Evolutionary conservation across 2,888 invertebrate species (phyloP).

Genomic region (Leucophora obtusa): DNA sequence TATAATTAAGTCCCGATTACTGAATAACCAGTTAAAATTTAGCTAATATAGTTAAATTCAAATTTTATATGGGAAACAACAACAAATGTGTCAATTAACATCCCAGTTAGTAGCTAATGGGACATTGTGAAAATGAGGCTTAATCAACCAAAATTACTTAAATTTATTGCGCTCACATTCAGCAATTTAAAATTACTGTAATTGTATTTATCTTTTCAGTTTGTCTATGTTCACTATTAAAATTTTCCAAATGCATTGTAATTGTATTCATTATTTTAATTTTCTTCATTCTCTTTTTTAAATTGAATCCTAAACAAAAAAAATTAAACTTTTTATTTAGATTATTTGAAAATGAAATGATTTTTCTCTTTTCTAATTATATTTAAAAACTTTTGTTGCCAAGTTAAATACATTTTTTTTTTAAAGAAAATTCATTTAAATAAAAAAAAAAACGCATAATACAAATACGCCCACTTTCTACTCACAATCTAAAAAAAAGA

Average conservation of each 20-base stretch:
- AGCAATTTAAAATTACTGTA: background rate
- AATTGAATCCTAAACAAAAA: slow-evolving; percentile 16
- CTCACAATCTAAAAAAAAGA: background rate
- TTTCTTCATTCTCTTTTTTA: background rate
- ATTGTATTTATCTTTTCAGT: background rate
- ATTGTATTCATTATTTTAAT: background rate
- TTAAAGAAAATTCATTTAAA: slow-evolving; percentile 17
- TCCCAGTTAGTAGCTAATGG: too few species aligned
- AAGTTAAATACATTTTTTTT: slow-evolving; percentile 16
- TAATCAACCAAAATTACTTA: too few species aligned
- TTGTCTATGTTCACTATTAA: background rate
- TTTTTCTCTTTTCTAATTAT: slow-evolving; percentile 14
- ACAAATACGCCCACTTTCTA: slow-evolving; percentile 30
- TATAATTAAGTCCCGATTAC: too few species aligned
- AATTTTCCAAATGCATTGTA: background rate
- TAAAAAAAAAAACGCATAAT: slow-evolving; percentile 22
- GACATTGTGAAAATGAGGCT: too few species aligned
- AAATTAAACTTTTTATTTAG: background rate
- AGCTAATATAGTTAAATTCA: too few species aligned
- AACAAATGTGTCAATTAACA: too few species aligned
- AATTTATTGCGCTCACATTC: background rate
- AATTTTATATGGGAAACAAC: too few species aligned
- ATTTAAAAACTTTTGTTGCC: slow-evolving; percentile 24
- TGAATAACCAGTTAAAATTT: too few species aligned
- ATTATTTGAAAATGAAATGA: slow-evolving; percentile 15